phyloP scores from a whole-genome alignment of 2,888 invertebrate genomes.

The Cryptocephalus primarius region DNA sequence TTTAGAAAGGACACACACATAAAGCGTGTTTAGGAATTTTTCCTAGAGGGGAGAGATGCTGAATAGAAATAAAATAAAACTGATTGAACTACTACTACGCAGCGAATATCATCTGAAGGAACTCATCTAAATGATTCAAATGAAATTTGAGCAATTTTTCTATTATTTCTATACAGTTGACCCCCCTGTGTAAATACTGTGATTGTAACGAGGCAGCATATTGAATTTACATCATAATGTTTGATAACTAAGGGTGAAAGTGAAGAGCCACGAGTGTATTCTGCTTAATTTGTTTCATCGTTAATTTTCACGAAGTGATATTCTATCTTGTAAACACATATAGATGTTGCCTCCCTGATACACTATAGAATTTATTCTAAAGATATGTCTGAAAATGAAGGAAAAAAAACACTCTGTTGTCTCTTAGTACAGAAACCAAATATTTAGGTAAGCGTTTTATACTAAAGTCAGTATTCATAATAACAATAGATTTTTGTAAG shows the following conservation, averaged over 20 bases:
- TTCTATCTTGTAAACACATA: conserved; percentile 12
- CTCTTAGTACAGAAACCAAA: conserved; percentile 20
- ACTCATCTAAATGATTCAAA: not conserved
- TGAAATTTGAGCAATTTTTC: not conserved
- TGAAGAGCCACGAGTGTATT: too few relatives aligned
- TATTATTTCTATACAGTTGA: not conserved
- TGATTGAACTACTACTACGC: too few relatives aligned
- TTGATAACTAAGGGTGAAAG: not conserved
- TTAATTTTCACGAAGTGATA: conserved; percentile 11
- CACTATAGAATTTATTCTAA: conserved; percentile 23
- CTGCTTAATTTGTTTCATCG: conserved; percentile 3
- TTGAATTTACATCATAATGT: conserved; percentile 1
- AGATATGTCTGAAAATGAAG: conserved; percentile 6
- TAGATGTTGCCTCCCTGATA: conserved; percentile 24
- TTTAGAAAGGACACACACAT: too few relatives aligned
- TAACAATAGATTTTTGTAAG: conserved; percentile 11
- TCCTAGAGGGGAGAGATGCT: not conserved
- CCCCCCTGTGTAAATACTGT: conserved; percentile 10
- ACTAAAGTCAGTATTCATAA: conserved; percentile 21
- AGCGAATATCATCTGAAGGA: too few relatives aligned
- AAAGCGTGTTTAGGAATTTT: too few relatives aligned
- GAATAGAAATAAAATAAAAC: not conserved
- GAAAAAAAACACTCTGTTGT: conserved; percentile 11
- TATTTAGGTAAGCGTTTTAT: conserved; percentile 22
- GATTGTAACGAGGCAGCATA: conserved; percentile 12